A percentile compares a stretch with the other conserved stretches of the same genome.
Evolutionary conservation across 1,140 invertebrate species (phyloP).

Genomic region (Lamellibrachia luymesi): DNA sequence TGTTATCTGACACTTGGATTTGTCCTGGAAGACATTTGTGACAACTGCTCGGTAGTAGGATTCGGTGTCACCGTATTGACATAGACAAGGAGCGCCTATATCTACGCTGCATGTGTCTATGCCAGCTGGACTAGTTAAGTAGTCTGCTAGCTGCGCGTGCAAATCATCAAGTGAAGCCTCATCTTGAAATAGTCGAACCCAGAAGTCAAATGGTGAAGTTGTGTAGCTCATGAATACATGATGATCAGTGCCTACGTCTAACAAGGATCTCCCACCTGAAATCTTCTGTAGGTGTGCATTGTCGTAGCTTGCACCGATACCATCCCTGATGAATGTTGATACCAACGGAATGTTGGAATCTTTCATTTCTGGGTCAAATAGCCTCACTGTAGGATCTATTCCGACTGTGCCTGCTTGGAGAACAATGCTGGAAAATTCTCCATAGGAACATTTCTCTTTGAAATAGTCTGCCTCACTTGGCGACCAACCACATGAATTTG

Average conservation of each 20-base stretch:
- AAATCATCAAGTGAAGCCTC: not conserved
- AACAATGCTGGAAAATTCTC: not conserved
- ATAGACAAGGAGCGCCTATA: not conserved
- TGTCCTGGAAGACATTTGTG: not conserved
- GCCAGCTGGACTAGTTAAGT: not conserved
- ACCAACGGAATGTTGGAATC: conserved; percentile 1
- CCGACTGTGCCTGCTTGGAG: conserved; percentile 1
- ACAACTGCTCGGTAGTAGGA: conserved; percentile 8
- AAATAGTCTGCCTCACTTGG: not conserved
- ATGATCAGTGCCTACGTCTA: not conserved
- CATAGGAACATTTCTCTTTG: not conserved
- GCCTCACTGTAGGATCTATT: not conserved
- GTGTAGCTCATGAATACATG: conserved; percentile 7
- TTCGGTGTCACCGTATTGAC: not conserved
- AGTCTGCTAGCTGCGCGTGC: not conserved
- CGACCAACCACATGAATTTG: not conserved
- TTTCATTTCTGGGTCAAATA: not conserved
- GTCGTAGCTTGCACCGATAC: conserved; percentile 7
- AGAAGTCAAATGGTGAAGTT: not conserved
- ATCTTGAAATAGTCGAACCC: not conserved
- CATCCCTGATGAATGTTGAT: not conserved
- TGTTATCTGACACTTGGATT: not conserved
- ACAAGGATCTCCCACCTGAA: not conserved
- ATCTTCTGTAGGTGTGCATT: not conserved
- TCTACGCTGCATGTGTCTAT: not conserved